These are phyloP conservation scores for Lasioglossum figueresi DNA, from an alignment of 2,888 invertebrate genomes.

Conservation along the genomic window DNA sequence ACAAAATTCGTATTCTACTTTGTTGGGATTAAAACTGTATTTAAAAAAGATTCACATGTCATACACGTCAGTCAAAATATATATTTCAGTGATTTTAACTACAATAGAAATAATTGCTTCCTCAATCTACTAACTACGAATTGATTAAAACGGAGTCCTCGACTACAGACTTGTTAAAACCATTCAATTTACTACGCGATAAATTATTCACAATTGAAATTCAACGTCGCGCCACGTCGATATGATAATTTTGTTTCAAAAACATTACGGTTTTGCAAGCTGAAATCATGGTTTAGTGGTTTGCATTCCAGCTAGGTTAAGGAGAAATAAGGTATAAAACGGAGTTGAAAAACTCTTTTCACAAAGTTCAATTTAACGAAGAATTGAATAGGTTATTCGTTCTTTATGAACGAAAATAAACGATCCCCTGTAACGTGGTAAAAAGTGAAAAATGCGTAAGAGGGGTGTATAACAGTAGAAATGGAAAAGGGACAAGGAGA, in stretches of 20 bases:
- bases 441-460: neutral
- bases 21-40: neutral
- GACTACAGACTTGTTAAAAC: neutral
- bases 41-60: neutral
- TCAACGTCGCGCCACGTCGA: neutral
- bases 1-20: neutral
- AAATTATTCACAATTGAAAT: slow-evolving; percentile 3
- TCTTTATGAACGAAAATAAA: neutral
- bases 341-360: neutral
- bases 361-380: neutral
- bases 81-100: neutral
- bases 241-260: slow-evolving; percentile 1
- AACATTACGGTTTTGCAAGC: slow-evolving; percentile 8
- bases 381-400: neutral
- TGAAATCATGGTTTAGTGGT: slow-evolving; percentile 3
- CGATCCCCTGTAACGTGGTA: neutral
- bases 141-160: neutral
- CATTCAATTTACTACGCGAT: slow-evolving; percentile 9
- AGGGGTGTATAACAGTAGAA: slow-evolving; percentile 11
- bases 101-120: neutral
- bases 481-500: slow-evolving; percentile 41
- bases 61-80: neutral
- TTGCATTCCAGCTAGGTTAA: slow-evolving; percentile 60
- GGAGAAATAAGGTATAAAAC: slow-evolving; percentile 57
- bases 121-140: slow-evolving; percentile 1